phyloP scores from a whole-genome alignment of 2,888 invertebrate genomes.

The Catocala sponsa region DNA sequence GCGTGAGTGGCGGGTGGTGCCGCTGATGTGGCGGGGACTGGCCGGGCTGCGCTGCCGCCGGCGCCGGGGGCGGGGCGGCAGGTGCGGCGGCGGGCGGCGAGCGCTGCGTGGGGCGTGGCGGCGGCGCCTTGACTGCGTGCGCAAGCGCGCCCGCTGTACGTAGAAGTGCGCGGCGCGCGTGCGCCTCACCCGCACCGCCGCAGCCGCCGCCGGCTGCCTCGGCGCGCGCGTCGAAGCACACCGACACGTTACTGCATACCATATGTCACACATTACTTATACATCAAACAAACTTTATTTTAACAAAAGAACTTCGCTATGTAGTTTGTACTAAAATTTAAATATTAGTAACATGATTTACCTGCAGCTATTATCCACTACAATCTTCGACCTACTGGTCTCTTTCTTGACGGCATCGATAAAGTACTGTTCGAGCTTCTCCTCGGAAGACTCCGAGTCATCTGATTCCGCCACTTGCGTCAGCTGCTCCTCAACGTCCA shows the following conservation, averaged over 20 bases:
- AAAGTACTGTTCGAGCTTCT: conserved; percentile 90
- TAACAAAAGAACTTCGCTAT: too few species aligned
- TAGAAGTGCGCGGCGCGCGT: conserved; percentile 91
- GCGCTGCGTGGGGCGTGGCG: conserved; percentile 50
- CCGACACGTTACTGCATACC: conserved; percentile 69
- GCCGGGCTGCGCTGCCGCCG: conserved; percentile 45
- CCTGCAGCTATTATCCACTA: conserved; percentile 72
- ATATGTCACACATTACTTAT: too few species aligned
- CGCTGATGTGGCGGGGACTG: conserved; percentile 49
- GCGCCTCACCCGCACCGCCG: conserved; percentile 93
- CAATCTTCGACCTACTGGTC: conserved; percentile 68
- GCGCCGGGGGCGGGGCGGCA: conserved; percentile 41
- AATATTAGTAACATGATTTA: conserved; percentile 34
- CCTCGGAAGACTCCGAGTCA: conserved; percentile 93
- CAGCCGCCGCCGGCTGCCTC: conserved; percentile 93
- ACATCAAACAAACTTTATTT: not conserved
- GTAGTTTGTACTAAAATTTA: not conserved
- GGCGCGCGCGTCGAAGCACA: conserved; percentile 88
- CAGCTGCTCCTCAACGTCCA: conserved; percentile 78
- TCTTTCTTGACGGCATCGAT: conserved; percentile 84
- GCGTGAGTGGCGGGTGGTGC: conserved; percentile 73
- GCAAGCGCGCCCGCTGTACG: conserved; percentile 89
- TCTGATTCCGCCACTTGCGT: conserved; percentile 93
- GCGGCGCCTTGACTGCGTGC: conserved; percentile 68
- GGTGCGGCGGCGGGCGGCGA: conserved; percentile 46